phyloP scores from a whole-genome alignment of 2,113 vertebrate genomes.

The Acrocephalus arundinaceus region DNA sequence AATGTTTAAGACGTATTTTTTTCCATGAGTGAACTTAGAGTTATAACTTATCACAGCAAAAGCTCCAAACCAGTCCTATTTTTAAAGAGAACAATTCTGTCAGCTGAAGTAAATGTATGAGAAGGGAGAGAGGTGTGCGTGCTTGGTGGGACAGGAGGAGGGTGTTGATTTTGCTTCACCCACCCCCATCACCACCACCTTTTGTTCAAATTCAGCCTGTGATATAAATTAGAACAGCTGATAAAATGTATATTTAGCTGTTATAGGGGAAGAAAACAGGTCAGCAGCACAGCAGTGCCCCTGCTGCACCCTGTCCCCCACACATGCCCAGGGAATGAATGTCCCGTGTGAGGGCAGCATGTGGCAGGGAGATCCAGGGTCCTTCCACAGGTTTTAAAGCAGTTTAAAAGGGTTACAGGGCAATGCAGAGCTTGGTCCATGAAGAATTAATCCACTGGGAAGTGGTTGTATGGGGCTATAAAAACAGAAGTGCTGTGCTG shows the following conservation, averaged over 20 bases:
- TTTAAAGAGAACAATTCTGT: constrained; percentile 8
- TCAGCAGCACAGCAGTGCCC: not conserved
- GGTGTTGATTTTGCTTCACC: not conserved
- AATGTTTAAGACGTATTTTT: not conserved
- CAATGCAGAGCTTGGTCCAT: not conserved
- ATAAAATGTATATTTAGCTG: not conserved
- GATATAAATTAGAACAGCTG: not conserved
- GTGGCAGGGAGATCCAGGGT: not conserved
- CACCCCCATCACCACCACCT: not conserved
- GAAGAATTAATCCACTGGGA: not conserved
- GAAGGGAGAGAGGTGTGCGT: not conserved
- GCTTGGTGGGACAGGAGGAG: not conserved
- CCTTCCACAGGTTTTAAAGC: not conserved
- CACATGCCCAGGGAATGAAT: not conserved
- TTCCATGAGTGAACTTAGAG: not conserved
- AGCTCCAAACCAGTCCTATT: not conserved
- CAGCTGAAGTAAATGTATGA: not conserved
- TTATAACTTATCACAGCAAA: not conserved
- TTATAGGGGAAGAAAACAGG: not conserved
- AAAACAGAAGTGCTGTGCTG: not conserved
- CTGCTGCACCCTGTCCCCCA: rapidly evolving
- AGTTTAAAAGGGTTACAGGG: not conserved
- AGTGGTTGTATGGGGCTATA: not conserved
- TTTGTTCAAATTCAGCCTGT: not conserved
- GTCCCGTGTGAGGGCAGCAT: not conserved